Base-by-base conservation (phyloP, 2,888 invertebrate genomes). In the Heliconius ethilla region DNA sequence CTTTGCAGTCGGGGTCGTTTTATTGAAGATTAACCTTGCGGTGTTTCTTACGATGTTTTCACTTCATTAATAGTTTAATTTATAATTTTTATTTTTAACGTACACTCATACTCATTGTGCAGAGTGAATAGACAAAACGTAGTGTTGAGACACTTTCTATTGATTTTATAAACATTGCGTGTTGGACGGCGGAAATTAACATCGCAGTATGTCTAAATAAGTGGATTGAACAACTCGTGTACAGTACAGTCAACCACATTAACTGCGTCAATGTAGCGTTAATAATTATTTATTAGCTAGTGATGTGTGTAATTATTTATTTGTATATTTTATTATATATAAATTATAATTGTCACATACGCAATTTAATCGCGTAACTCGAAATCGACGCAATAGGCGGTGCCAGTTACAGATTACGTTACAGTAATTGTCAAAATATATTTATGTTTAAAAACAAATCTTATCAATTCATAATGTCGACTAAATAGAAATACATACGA, bases 1-100 rank as follows among this genome's bases (percentile, higher is more conserved):
- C 70, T 70, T 55, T 33, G 10, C 11, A 70, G 11, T 70, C n/a
- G 55, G 29, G 55, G 33, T 29, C 70, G n/a, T 70, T 33, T 55
- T 33, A 55, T 70, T 11, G 13, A 13, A 29, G n/a, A 11, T 51
- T 29, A 51, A 70, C 70, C 70, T 51, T 70, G 51, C 3, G 9
- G 13, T 67, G 67, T 37, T 67, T 63, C 15, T 40, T 67, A 37
- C 25, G 10, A 66, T 37, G 25, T 25, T 40, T 67, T 25, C 25
- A 37, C 25, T 40, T n/a, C 25, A 7, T 40, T 40, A 67, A 66
- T 66, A 63, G 62, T n/a, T n/a, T n/a, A n/a, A n/a, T n/a, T n/a
- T n/a, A n/a, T n/a, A n/a, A n/a, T 18, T 22, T 0, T 45, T 45
- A 51, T 51, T 22, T 22, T 22, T 22, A 51, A 33, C 7, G 33